phyloP scores from a whole-genome alignment of 2,797 vertebrate genomes.

The Valencia hispanica region DNA sequence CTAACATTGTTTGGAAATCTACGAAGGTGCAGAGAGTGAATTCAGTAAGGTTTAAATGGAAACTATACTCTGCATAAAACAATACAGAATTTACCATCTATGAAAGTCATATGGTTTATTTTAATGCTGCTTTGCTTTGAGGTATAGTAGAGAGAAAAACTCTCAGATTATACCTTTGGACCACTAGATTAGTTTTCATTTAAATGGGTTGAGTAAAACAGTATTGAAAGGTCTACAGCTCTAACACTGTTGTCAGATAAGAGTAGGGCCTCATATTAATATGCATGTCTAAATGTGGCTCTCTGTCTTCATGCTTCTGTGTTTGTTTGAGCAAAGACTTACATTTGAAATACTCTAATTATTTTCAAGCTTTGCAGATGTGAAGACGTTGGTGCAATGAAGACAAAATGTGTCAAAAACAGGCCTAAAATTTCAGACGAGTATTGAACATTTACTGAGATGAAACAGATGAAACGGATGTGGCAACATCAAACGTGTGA shows the following conservation, averaged over 20 bases:
- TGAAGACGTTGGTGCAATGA: neutral
- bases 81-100: conserved; percentile 22
- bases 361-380: conserved; percentile 1
- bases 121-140: conserved; percentile 15
- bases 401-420: neutral
- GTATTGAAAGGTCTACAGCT: neutral
- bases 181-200: conserved; percentile 12
- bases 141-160: conserved; percentile 2
- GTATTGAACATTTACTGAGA: conserved; percentile 1
- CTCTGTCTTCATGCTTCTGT: neutral
- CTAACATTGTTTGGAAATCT: neutral
- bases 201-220: neutral
- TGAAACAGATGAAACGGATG: conserved; percentile 6
- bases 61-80: conserved; percentile 14
- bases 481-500: neutral
- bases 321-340: neutral
- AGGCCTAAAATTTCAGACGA: neutral
- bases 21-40: neutral
- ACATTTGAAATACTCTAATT: conserved; percentile 1
- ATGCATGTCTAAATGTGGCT: neutral
- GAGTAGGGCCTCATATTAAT: neutral
- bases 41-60: neutral
- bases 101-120: conserved; percentile 15
- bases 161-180: neutral
- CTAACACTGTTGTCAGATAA: neutral